Evolutionary conservation across 2,888 invertebrate genomes (phyloP).

Genomic region (Candidula unifasciata): DNA sequence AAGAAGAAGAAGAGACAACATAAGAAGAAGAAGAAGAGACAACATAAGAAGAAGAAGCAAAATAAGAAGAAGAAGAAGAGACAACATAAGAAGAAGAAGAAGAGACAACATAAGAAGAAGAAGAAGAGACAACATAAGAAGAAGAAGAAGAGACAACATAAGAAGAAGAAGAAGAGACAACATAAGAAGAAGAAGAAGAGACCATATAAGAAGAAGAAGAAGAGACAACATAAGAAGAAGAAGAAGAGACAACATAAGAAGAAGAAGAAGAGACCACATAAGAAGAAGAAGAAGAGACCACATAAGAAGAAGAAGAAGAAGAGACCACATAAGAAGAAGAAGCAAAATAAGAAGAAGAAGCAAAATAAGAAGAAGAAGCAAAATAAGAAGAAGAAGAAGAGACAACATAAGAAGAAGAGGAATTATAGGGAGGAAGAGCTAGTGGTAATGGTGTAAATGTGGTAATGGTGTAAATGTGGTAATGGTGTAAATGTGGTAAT

Average conservation of each 20-base stretch:
- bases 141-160: slow-evolving; percentile 3
- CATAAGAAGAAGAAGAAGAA: slow-evolving; percentile 15
- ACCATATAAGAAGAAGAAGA: too few species aligned
- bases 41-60: too few species aligned
- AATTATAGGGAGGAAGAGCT: background rate
- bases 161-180: too few species aligned
- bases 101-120: background rate
- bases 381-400: too few species aligned
- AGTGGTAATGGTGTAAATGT: background rate
- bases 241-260: slow-evolving; percentile 5
- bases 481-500: too few species aligned
- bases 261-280: slow-evolving; percentile 28
- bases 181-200: too few species aligned
- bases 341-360: background rate
- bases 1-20: too few species aligned
- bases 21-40: background rate
- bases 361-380: background rate
- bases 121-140: background rate
- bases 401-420: too few species aligned
- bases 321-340: background rate
- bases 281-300: slow-evolving; percentile 31
- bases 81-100: slow-evolving; percentile 8
- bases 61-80: too few species aligned
- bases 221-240: too few species aligned
- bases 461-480: background rate